Evolutionary conservation across 2,888 invertebrate genomes (phyloP), one percentile per base, ranked within the genome.

Genomic region (Molorchus minor): DNA sequence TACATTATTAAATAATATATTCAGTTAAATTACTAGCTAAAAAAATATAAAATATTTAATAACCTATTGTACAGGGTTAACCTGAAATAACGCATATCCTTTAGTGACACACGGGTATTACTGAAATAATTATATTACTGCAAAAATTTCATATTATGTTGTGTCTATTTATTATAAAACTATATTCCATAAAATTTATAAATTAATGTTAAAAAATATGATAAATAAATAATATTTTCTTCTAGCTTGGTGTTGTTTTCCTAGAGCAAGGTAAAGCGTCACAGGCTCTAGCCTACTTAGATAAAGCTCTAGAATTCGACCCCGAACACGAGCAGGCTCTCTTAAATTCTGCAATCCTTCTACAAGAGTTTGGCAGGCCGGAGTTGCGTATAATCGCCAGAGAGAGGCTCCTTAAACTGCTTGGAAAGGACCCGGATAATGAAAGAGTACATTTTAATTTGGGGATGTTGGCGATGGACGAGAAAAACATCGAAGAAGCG

Each of bases 301-400:
- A 97, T 80, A 94, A 94, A 80, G 97, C 98, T 0, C 82, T 98
- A 46, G 92, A 93, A 77, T 85, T 94, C 72, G 93, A 96, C 80
- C 96, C 97, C 0, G 94, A 96, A 69, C 98, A 98, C 77, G 93
- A 95, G 77, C 96, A 96, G 80, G 96, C 97, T 0, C 82, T 98
- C 59, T 84, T 97, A 47, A 98, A 98, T 82, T 97, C 97, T 0
- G 98, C 97, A 21, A 95, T 97, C 74, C 83, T 98, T 47, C 85
- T 97, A 67, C 96, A 96, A 82, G 96, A 96, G 80, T 83, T 93
- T 55, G 94, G 94, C 0, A 87, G 92, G 0, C 88, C 89, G 0
- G 91, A 92, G 72, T 81, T 93, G 57, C 84, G 94, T 58, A 90
- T 90, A 77, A 84, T 93, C 15, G 94, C 94, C 0, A 83, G 90